These are phyloP conservation scores for Temnothorax ravouxi DNA, from an alignment of 2,888 invertebrate genomes.

Conservation along the genomic window DNA sequence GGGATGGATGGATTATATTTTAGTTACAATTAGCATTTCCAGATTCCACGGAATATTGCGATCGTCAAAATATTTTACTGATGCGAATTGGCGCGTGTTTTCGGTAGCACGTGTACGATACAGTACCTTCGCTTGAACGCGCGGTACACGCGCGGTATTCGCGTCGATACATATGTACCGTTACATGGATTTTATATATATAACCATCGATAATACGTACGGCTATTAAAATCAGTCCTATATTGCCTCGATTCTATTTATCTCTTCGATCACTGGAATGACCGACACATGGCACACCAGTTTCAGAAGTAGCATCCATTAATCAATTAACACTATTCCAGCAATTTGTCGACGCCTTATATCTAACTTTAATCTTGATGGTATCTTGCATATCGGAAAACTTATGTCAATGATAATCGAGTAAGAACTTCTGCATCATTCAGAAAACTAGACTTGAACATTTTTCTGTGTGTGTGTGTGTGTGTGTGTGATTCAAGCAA, in stretches of 20 bases:
- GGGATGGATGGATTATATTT: no score
- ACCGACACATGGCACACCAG: neutral
- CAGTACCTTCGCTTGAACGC: neutral
- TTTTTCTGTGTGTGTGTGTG: neutral
- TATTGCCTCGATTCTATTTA: neutral
- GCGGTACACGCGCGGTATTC: neutral
- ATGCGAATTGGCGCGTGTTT: neutral
- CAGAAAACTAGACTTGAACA: neutral
- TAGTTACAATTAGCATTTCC: constrained; percentile 12
- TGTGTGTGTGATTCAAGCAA: constrained; percentile 5
- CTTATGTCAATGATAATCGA: neutral
- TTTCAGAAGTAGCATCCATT: neutral
- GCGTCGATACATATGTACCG: neutral
- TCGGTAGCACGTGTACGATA: neutral
- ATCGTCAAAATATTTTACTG: constrained; percentile 25
- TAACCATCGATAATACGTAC: constrained; percentile 20
- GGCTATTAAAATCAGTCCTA: constrained; percentile 29
- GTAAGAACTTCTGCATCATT: neutral
- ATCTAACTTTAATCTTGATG: neutral
- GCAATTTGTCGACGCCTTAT: neutral
- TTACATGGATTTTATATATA: neutral
- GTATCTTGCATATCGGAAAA: neutral
- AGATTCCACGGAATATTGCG: constrained; percentile 7
- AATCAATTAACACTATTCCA: constrained; percentile 6
- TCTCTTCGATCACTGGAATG: neutral